Conservation (phyloP, 2,113 vertebrate species). For the Aegypius monachus region DNA sequence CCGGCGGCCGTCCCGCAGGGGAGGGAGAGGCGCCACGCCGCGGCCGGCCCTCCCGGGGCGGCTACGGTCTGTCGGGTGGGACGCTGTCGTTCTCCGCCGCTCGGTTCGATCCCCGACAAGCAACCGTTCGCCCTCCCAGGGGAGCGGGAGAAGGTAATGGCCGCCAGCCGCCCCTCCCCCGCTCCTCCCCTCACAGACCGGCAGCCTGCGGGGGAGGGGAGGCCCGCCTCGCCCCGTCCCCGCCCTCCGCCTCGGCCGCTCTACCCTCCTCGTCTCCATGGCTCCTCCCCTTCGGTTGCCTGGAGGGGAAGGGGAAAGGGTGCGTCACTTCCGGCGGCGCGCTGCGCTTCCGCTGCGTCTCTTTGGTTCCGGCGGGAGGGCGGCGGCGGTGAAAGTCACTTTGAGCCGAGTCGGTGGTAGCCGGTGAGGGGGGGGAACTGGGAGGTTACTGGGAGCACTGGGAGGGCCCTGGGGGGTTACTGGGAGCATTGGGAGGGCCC, state of each 20-base stretch:
- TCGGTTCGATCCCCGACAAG: no score
- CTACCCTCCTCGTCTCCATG: no score
- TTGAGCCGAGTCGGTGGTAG: neutral
- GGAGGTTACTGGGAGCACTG: neutral
- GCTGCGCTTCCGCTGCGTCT: neutral
- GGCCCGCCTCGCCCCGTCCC: neutral
- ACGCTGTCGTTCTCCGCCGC: accelerated
- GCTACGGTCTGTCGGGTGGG: accelerated
- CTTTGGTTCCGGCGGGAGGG: neutral
- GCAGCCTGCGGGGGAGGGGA: neutral
- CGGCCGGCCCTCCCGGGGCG: neutral
- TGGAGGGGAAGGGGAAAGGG: no score
- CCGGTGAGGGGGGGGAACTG: neutral
- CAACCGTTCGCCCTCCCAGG: accelerated
- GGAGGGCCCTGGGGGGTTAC: neutral
- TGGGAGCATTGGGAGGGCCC: neutral
- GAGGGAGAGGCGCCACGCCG: neutral
- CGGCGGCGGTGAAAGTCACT: neutral
- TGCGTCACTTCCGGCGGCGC: neutral
- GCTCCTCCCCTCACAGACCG: neutral
- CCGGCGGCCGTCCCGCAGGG: neutral
- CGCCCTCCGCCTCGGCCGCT: no score
- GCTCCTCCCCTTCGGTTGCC: no score
- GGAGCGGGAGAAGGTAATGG: accelerated
- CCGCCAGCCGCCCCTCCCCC: accelerated